phyloP scores from a whole-genome alignment of 1,140 invertebrate species.

The Matsumurasca onukii region DNA sequence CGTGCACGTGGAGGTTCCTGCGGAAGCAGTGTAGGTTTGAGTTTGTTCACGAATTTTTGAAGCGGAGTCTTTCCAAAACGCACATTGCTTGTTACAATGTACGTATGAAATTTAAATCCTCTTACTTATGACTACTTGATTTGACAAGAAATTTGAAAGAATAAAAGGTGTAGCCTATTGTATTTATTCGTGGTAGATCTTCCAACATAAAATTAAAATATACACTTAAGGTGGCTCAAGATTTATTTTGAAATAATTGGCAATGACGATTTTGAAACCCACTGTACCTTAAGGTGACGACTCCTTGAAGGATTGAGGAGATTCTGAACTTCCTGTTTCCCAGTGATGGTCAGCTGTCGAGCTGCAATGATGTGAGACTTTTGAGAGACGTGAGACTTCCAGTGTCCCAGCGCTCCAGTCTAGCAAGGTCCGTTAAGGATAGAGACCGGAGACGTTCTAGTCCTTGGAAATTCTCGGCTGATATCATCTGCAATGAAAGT shows the following conservation, averaged over 20 bases:
- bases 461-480: conserved; percentile 46
- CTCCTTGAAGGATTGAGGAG: conserved; percentile 56
- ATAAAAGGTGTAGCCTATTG: too few species aligned
- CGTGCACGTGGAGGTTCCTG: conserved; percentile 61
- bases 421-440: conserved; percentile 41
- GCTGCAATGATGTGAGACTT: conserved; percentile 38
- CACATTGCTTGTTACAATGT: too few species aligned
- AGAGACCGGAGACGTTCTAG: conserved; percentile 44
- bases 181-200: too few species aligned
- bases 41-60: too few species aligned
- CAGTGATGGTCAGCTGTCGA: conserved; percentile 58
- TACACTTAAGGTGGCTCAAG: too few species aligned
- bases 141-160: too few species aligned
- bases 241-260: too few species aligned
- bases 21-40: too few species aligned
- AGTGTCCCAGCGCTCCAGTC: conserved; percentile 46
- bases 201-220: too few species aligned
- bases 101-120: too few species aligned
- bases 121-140: too few species aligned
- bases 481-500: conserved; percentile 41
- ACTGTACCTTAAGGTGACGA: conserved; percentile 53
- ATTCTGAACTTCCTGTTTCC: conserved; percentile 61
- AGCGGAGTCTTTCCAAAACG: too few species aligned
- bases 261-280: neutral
- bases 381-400: conserved; percentile 44